Evolutionary conservation across 2,888 invertebrate genomes (phyloP), one percentile per base, ranked within the genome.

Genomic region (Bimastos eiseni): DNA sequence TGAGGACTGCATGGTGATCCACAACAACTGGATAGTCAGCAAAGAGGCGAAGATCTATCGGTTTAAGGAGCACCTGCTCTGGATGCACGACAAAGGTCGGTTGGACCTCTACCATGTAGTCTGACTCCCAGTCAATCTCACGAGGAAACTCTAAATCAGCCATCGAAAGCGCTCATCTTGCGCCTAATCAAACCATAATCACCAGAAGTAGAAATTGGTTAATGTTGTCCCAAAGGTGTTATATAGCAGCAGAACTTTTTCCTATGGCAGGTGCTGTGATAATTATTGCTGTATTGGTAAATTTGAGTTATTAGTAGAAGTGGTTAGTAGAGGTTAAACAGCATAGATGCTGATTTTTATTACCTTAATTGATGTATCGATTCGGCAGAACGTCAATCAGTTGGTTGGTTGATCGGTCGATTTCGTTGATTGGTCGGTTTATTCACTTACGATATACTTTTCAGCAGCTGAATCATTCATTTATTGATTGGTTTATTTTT

Each of bases 21-120:
- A 92, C 89, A 92, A 92, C 86, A 92, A 92, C 89, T 92, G 91
- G 90, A 92, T 92, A n/a, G 91, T 92, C 30, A 88, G 89, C 70
- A 84, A 90, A 37, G 92, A 92, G 41, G 92, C 91, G 33, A 92
- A 92, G 90, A 88, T 90, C 21, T 91, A 92, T 70, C 44, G 92
- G 13, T 91, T 91, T 88, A 91, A 91, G 88, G 92, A 92, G 84
- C 86, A 90, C 19, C 89, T 89, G 30, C 34, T 91, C 90, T 92
- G 92, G 92, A n/a, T 49, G 34, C 34, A 90, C 34, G 92, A 92
- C 90, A 38, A 90, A 38, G 86, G 86, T 84, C 34, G 33, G 33
- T 86, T 36, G 86, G 34, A 6, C 11, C 49, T 49, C 49, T 49
- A 17, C 15, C 41, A 41, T 41, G 41, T 41, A 6, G 15, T 41